These are phyloP conservation scores for Rhorus exstirpatorius DNA, from an alignment of 2,888 invertebrate genomes.

Conservation along the genomic window DNA sequence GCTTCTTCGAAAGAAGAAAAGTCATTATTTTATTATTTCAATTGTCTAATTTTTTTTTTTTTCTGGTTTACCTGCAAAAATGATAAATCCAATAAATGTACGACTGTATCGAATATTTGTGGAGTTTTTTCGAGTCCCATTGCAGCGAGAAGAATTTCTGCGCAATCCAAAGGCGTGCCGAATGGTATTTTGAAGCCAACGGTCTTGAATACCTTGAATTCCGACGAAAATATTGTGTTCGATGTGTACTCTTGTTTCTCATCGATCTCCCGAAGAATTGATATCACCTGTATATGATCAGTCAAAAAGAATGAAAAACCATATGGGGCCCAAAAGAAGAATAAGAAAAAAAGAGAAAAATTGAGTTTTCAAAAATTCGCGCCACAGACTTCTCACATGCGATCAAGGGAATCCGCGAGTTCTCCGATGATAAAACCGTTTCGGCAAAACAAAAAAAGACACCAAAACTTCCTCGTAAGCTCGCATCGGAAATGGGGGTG, in stretches of 20 bases:
- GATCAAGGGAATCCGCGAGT: too few relatives aligned
- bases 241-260: constrained; percentile 72
- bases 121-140: constrained; percentile 68
- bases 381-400: too few relatives aligned
- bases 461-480: too few relatives aligned
- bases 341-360: background rate
- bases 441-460: background rate
- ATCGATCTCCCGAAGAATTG: constrained; percentile 75
- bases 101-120: constrained; percentile 69
- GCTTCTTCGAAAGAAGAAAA: too few relatives aligned
- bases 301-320: constrained; percentile 9
- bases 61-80: constrained; percentile 77
- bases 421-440: background rate
- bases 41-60: constrained; percentile 2
- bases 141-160: constrained; percentile 76
- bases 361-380: background rate
- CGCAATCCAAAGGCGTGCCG: constrained; percentile 74
- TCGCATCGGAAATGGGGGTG: too few relatives aligned
- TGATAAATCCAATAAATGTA: constrained; percentile 75
- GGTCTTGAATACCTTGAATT: constrained; percentile 78
- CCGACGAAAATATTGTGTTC: constrained; percentile 74
- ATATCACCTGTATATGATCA: constrained; percentile 75
- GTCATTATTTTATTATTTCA: background rate
- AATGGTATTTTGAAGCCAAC: constrained; percentile 76
- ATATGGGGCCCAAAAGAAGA: too few relatives aligned